Base-by-base conservation (phyloP, 2,888 invertebrate genomes). In the Microctonus hyperodae region DNA sequence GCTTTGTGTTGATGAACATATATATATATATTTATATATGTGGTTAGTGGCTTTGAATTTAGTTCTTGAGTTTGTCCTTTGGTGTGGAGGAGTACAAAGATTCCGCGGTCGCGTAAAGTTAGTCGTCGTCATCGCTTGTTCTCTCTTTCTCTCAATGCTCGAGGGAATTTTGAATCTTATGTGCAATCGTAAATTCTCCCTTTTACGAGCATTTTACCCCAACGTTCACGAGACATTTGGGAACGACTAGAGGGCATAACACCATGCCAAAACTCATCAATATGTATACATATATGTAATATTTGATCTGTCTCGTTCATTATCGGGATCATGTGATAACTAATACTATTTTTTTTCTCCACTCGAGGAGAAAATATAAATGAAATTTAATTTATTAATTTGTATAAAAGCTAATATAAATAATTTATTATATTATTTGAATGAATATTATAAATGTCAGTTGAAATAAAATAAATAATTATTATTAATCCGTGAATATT, bases 141-240 rank as follows among this genome's bases (percentile, higher is more conserved):
- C 44, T 1, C 6, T 44, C 16, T 44, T 44, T 16, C 44, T 16
- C 16, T 1, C 25, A n/a, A 11, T n/a, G 58, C 25, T 58, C 25
- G 25, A 40, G 58, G 58, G 44, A 16, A 23, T 40, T 25, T 58
- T 13, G 37, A 58, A 58, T 58, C 16, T 33, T 53, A 50, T 33
- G 65, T 59, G 48, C 23, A 53, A 22, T 56, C 65, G 64, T 62
- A 59, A 67, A 62, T 67, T 67, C 25, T 55, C 35, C 40, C 33
- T 62, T 67, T 69, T 67, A 69, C 67, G 67, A 69, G 67, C 37
- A 35, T 59, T 63, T 48, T 44, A 58, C 53, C 20, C n/a, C 40
- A 31, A 51, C 58, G 28, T 25, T n/a, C 35, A 37, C 9, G 37
- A 58, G 28, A 37, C 58, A 53, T 23, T 23, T 22, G 50, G 37